phyloP scores from a whole-genome alignment of 1,140 invertebrate genomes.

The Dreissena polymorpha region DNA sequence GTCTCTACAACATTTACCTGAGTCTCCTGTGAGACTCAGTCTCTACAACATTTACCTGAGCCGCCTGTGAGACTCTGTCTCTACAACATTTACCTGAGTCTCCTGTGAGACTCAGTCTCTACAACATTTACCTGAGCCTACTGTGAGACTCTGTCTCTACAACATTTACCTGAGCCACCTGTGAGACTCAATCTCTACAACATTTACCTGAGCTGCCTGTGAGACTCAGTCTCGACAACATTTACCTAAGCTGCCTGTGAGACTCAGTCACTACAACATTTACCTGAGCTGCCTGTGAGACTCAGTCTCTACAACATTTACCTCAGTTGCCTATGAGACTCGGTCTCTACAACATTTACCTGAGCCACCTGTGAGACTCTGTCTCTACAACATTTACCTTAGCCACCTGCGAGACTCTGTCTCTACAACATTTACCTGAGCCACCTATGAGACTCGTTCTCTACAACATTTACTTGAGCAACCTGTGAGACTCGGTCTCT shows the following conservation, averaged over 20 bases:
- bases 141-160: no score
- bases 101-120: conserved; percentile 55
- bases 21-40: conserved; percentile 53
- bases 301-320: no score
- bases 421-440: conserved; percentile 40
- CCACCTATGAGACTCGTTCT: conserved; percentile 52
- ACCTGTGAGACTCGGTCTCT: conserved; percentile 3
- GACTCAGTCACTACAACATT: conserved; percentile 33
- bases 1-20: conserved; percentile 33
- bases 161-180: conserved; percentile 46
- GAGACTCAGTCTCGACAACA: not conserved
- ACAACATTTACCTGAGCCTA: no score
- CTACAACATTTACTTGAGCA: conserved; percentile 42
- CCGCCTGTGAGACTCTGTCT: no score
- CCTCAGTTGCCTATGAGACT: no score
- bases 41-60: no score
- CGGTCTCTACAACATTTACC: conserved; percentile 18
- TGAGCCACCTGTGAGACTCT: conserved; percentile 53
- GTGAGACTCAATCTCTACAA: conserved; percentile 58
- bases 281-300: conserved; percentile 54
- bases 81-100: conserved; percentile 43
- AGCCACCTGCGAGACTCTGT: no score
- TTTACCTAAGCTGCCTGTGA: conserved; percentile 51
- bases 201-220: no score
- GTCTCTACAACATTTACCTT: no score